Evolutionary conservation across 2,113 vertebrate genomes (phyloP), one percentile per base, ranked within the genome.

Genomic region (Cryptoleucopteryx plumbea): DNA sequence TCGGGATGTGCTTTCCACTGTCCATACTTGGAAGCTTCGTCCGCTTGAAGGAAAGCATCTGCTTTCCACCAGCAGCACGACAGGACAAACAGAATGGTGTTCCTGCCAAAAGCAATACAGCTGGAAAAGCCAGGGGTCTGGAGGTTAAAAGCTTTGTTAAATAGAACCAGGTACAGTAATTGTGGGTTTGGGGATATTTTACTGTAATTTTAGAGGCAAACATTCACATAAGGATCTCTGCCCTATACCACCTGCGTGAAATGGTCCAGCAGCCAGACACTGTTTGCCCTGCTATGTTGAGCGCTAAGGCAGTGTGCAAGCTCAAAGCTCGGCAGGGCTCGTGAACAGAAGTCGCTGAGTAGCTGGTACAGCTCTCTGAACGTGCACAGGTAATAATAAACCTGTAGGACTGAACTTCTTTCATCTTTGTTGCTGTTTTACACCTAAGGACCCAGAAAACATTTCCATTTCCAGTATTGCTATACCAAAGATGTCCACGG

Each of bases 81-180:
- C 47, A 77, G 87, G 66, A 91, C 78, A 80, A 97, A 93, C 47
- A 79, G 73, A 90, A 68, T 0, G 2, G 66, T 87, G 82, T 82
- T 96, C 75, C 78, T 96, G 94, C 96, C 92, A 95, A 93, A 96
- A 95, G 85, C 80, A 85, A 73, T 94, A 82, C 90, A 94, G 75
- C 93, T 94, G 93, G 86, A 94, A 97, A 96, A 88, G 79, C 50
- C 86, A 62, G 65, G 50, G 89, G 66, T 93, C 91, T 78, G 71
- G 80, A 92, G 90, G 89, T 95, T 97, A 96, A 93, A 96, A 96
- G 70, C 89, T 95, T 91, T 91, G 81, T 93, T 96, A 93, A 94
- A 83, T 70, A 94, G 75, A 93, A 90, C 82, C 75, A 82, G 86
- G 88, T 94, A 96, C 84, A 93, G 72, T 82, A 94, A 91, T 53